Evolutionary conservation across 1,140 invertebrate genomes (phyloP), one percentile per base, ranked within the genome.

Genomic region (Penaeus indicus): DNA sequence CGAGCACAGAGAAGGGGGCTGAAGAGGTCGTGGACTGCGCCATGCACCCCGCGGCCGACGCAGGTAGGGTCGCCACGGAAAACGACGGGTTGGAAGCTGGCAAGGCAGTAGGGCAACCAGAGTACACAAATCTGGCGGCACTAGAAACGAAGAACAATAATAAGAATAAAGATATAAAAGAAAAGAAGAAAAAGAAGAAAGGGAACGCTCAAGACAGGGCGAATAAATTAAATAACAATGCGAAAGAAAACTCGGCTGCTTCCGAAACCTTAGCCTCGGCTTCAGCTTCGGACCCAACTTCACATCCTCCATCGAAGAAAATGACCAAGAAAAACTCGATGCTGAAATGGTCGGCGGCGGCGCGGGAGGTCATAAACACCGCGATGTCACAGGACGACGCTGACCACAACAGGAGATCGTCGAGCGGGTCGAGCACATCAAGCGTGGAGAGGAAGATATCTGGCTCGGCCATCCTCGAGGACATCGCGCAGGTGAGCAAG

Each of bases 401-500:
- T 0, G 8, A n/a, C 21, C 38, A 11, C 54, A 25, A 47, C 47
- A 72, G 86, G 22, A 62, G 79, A 18, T 83, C 80, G 1, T 86
- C 85, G 5, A 81, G 77, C 63, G 62, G 61, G 38, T 69, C 61
- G 47, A 80, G 60, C 25, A 54, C 62, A 13, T 86, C 85, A 0
- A 77, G 86, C 21, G 18, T 25, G 3, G 86, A 88, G 13, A 88
- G 86, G 86, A 72, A 32, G n/a, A 83, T 88, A 27, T 88, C 86
- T 2, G 21, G 42, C 22, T 88, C 86, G 1, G 32, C 64, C 64
- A 88, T 88, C 79, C 27, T 88, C 27, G 86, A 88, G 13, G 86
- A 88, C 67, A 88, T 88, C 19, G 80, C 86, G 5, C 86, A 88
- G 79, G 86, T 88, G 32, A 64, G 85, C 21, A 22, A 42, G 2